These are phyloP conservation scores for Pocillopora meandrina DNA, from an alignment of 92 coral and sea anemone species.

Conservation along the genomic window DNA sequence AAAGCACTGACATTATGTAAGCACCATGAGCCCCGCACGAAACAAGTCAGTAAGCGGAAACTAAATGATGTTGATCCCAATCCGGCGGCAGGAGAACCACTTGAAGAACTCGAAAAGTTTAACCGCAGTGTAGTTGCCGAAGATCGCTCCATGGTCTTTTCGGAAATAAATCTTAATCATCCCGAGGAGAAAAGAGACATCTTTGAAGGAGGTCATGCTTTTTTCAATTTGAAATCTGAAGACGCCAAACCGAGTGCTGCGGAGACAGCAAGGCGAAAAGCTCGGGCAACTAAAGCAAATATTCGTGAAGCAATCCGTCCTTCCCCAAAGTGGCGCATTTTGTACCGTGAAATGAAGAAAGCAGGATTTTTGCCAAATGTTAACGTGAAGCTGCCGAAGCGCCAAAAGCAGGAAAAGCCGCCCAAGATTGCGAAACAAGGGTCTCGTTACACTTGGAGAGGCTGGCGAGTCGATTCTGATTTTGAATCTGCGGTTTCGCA, in stretches of 20 bases:
- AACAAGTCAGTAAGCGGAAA: constrained; percentile 28
- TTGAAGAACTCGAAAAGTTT: background rate
- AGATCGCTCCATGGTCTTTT: constrained; percentile 69
- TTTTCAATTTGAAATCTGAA: constrained; percentile 45
- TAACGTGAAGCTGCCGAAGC: constrained; percentile 51
- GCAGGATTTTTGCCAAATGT: constrained; percentile 73
- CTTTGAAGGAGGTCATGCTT: constrained; percentile 58
- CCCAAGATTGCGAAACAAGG: constrained; percentile 33
- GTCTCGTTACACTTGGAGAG: constrained; percentile 74
- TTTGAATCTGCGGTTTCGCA: constrained; percentile 3
- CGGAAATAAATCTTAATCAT: constrained; percentile 71
- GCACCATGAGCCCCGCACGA: constrained; percentile 14
- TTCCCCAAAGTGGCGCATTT: constrained; percentile 79
- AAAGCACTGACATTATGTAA: constrained; percentile 30
- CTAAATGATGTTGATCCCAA: constrained; percentile 23
- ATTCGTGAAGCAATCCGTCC: constrained; percentile 65
- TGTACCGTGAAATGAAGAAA: constrained; percentile 69
- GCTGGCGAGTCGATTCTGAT: constrained; percentile 62
- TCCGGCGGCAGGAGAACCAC: background rate
- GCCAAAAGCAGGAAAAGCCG: constrained; percentile 10
- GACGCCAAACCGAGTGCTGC: constrained; percentile 60
- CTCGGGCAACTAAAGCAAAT: constrained; percentile 30
- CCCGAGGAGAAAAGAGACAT: constrained; percentile 45
- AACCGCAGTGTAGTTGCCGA: constrained; percentile 18
- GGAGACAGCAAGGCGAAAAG: constrained; percentile 52